Base-by-base conservation (phyloP, 2,888 invertebrate genomes). In the Ophioninae sp. region DNA sequence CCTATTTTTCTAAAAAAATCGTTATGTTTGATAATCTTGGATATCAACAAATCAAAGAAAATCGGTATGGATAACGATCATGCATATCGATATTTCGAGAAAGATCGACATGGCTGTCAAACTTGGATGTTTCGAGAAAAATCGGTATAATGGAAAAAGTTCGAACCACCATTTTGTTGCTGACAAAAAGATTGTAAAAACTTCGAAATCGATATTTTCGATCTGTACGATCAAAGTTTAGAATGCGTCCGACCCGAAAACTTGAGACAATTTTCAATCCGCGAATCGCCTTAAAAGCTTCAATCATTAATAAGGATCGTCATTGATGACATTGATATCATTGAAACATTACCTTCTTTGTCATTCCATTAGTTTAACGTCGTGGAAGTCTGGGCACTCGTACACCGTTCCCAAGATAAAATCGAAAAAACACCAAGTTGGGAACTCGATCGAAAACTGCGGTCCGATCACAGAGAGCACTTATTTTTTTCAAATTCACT, bases 331-430 rank as follows among this genome's bases (percentile, higher is more conserved):
- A 22, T 13, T 10, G 13, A 51, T 23, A 30, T 37, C 23, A 64
- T 37, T 39, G n/a, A 61, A 78, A 65, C 65, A 69, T 91, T 91
- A 92, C 92, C 92, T 92, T 91, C 87, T 90, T 87, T 89, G 91
- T 91, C 92, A 92, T 92, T 91, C 92, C 92, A 91, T 89, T 89
- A 88, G 81, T 75, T 78, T 79, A 81, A 83, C 82, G 77, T 79
- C 44, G 81, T 79, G 79, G 79, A 23, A 79, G 81, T 68, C 73
- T 77, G 78, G 77, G 68, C 77, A 82, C 84, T 78, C 64, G 77
- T 80, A 68, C 74, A 79, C 68, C 73, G 79, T 82, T 81, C 71
- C 51, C 65, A 75, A 74, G 80, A 77, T 61, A 44, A 23, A 72
- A 30, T 30, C 30, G 58, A 58, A 10, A 17, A 41, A 75, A 81